Evolutionary conservation across 2,113 vertebrate species (phyloP).

Genomic region (Nothocercus julius): DNA sequence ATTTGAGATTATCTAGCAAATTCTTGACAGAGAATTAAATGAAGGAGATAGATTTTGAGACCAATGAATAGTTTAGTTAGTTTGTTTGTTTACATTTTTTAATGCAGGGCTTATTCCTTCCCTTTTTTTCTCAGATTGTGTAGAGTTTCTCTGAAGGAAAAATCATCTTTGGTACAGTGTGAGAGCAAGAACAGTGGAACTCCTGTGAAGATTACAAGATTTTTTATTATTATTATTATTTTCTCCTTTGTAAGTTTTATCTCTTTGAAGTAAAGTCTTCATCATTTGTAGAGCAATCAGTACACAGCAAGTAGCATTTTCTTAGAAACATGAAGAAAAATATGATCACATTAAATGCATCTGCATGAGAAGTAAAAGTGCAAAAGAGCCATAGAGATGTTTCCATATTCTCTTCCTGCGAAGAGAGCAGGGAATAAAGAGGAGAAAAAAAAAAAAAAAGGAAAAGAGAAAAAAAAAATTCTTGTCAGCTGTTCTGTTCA

Average conservation of each 20-base stretch:
- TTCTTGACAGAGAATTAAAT: not conserved
- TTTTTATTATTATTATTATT: not conserved
- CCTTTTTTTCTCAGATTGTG: not conserved
- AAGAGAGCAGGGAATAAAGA: not conserved
- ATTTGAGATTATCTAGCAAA: not conserved
- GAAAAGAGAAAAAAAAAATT: not conserved
- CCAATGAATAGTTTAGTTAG: not conserved
- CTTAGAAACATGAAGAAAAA: not conserved
- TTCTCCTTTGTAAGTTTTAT: not conserved
- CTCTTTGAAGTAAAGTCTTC: not conserved
- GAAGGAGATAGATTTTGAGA: not conserved
- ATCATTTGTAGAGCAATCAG: not conserved
- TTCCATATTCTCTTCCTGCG: not conserved
- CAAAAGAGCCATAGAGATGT: not conserved
- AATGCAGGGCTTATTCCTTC: not conserved
- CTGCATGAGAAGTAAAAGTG: not conserved
- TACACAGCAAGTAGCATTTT: not conserved
- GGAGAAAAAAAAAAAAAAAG: not conserved
- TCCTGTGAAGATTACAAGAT: not conserved
- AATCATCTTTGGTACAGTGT: not conserved
- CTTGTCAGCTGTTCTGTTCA: not conserved
- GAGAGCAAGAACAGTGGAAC: not conserved
- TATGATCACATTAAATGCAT: not conserved
- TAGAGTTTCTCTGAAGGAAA: not conserved
- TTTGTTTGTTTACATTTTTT: not conserved